Evolutionary conservation across 2,113 vertebrate species (phyloP).

Genomic region (Sebastes schlegelii): DNA sequence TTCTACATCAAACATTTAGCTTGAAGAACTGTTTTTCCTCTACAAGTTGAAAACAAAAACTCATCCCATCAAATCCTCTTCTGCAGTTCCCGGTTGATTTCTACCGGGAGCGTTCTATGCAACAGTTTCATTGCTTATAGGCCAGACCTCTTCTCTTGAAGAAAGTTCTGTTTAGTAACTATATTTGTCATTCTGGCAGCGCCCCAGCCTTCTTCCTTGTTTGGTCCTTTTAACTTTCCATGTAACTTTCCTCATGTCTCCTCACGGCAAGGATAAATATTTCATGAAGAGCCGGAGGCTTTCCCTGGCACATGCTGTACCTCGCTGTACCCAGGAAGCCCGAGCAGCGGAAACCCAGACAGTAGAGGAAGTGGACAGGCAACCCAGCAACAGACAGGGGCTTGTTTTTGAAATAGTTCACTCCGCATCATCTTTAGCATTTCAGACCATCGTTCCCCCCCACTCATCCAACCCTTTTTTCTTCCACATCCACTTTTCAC

Average conservation of each 20-base stretch:
- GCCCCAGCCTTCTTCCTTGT: conserved; percentile 58
- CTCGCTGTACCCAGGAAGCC: conserved; percentile 62
- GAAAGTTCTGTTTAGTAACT: conserved; percentile 72
- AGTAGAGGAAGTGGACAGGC: conserved; percentile 60
- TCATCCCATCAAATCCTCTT: conserved; percentile 43
- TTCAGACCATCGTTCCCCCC: background rate
- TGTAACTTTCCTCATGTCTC: conserved; percentile 78
- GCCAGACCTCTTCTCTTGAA: conserved; percentile 21
- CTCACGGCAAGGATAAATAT: conserved; percentile 81
- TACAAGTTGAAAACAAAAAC: conserved; percentile 24
- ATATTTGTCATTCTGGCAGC: conserved; percentile 66
- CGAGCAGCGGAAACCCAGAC: conserved; percentile 59
- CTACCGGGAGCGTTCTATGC: conserved; percentile 31
- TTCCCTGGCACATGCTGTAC: conserved; percentile 68
- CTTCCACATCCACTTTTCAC: conserved; percentile 6
- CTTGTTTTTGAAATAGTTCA: conserved; percentile 57
- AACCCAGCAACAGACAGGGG: conserved; percentile 52
- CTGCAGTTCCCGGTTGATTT: conserved; percentile 29
- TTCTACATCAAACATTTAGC: conserved; percentile 58
- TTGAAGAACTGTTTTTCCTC: conserved; percentile 31
- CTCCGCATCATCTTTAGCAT: conserved; percentile 19
- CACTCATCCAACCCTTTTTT: background rate
- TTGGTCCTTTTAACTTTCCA: conserved; percentile 77
- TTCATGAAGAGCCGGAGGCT: conserved; percentile 80
- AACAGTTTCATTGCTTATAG: conserved; percentile 49